These are phyloP conservation scores for Biston betularia DNA, from an alignment of 2,888 invertebrate genomes.

Conservation along the genomic window DNA sequence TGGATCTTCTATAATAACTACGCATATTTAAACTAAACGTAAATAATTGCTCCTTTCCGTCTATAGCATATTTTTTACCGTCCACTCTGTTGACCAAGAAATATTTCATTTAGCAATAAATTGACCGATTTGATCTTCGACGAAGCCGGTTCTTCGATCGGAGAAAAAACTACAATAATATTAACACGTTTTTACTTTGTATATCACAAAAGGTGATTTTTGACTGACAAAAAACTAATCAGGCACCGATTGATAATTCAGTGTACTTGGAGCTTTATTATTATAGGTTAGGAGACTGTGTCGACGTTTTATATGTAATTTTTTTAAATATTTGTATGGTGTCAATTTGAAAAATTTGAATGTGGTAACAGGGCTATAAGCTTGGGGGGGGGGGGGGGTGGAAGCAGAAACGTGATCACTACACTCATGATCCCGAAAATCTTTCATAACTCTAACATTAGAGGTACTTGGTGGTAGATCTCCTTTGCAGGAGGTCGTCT, in stretches of 20 bases:
- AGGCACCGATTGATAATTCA: conserved; percentile 41
- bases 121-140: conserved; percentile 41
- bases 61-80: conserved; percentile 4
- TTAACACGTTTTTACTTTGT: conserved; percentile 44
- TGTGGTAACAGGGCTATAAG: too few relatives aligned
- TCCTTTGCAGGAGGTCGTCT: too few relatives aligned
- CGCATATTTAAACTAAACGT: background rate
- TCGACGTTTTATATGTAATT: too few relatives aligned
- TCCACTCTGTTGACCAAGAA: conserved; percentile 17
- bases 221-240: conserved; percentile 42
- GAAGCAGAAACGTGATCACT: too few relatives aligned
- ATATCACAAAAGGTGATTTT: conserved; percentile 36
- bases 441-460: too few relatives aligned
- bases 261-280: conserved; percentile 27
- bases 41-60: background rate
- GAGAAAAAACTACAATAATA: conserved; percentile 42
- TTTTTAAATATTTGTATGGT: too few relatives aligned
- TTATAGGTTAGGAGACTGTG: conserved; percentile 13
- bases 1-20: too few relatives aligned
- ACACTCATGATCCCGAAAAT: too few relatives aligned
- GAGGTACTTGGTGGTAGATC: too few relatives aligned
- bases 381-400: too few relatives aligned
- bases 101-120: conserved; percentile 30
- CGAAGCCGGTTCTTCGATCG: conserved; percentile 40
- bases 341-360: background rate